Evolutionary conservation across 2,888 invertebrate species (phyloP).

Genomic region (Noctua fimbriata): DNA sequence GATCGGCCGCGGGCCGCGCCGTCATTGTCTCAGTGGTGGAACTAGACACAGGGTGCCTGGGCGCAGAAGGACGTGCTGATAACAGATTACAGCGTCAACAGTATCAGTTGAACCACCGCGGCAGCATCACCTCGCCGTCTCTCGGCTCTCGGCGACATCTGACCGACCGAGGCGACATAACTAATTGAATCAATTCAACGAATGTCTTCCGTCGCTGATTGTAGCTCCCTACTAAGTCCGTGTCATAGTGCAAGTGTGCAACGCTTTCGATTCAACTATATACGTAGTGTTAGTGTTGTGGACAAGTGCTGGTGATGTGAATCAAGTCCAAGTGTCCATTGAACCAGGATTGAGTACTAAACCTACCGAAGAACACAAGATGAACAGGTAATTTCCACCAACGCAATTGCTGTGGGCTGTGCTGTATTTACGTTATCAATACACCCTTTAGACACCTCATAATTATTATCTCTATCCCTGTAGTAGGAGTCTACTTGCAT

Average conservation of each 20-base stretch:
- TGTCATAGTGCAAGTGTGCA: constrained; percentile 61
- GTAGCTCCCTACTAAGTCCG: constrained; percentile 67
- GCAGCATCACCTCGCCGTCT: constrained; percentile 77
- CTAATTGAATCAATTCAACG: constrained; percentile 87
- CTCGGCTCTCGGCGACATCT: constrained; percentile 63
- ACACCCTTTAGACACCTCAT: no score
- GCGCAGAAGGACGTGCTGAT: constrained; percentile 80
- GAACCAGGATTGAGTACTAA: constrained; percentile 16
- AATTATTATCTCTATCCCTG: background rate
- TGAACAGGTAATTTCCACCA: constrained; percentile 72
- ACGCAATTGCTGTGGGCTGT: background rate
- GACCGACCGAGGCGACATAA: constrained; percentile 61
- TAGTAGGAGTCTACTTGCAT: constrained; percentile 3
- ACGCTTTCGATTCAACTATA: constrained; percentile 51
- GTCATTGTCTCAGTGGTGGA: constrained; percentile 80
- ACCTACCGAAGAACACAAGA: constrained; percentile 55
- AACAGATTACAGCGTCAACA: constrained; percentile 86
- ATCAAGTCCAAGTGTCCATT: constrained; percentile 30
- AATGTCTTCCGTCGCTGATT: constrained; percentile 84
- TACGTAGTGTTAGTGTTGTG: constrained; percentile 61
- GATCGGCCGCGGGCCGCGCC: constrained; percentile 72
- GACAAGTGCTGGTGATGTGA: constrained; percentile 69
- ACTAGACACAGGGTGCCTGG: constrained; percentile 77
- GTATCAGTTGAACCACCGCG: constrained; percentile 84
- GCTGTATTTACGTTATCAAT: background rate